phyloP scores from a whole-genome alignment of 2,113 vertebrate species.

The Barbus barbus region DNA sequence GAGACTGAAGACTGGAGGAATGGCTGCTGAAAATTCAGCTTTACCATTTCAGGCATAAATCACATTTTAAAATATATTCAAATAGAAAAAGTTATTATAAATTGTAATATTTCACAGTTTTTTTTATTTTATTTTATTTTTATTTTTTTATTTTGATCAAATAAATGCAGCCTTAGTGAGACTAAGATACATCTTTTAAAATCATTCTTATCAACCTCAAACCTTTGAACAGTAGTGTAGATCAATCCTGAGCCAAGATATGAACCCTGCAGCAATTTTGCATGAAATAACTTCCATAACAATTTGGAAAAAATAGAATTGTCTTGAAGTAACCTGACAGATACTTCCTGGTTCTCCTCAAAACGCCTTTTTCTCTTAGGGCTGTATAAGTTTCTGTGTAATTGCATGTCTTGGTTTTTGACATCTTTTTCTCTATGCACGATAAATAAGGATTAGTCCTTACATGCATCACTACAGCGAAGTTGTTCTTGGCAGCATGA shows the following conservation, averaged over 20 bases:
- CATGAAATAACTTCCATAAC: not conserved
- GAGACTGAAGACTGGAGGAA: not conserved
- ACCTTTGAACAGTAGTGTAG: not conserved
- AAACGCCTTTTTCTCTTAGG: not conserved
- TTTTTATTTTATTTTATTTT: not conserved
- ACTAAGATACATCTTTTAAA: not conserved
- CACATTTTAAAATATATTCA: not conserved
- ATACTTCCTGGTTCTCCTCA: not conserved
- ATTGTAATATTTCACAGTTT: not conserved
- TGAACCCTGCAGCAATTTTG: not conserved
- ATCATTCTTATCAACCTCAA: not conserved
- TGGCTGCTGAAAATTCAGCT: not conserved
- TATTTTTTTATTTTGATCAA: not conserved
- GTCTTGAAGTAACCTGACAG: not conserved
- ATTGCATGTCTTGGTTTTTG: not conserved
- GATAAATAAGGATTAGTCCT: not conserved
- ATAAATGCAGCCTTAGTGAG: not conserved
- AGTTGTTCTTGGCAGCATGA: conserved; percentile 19
- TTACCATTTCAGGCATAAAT: not conserved
- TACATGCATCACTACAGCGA: not conserved
- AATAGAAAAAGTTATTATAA: not conserved
- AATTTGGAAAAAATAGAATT: not conserved
- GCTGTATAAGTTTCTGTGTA: not conserved
- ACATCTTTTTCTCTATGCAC: not conserved
- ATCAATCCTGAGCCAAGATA: not conserved